Conservation (phyloP, 37 sponge, comb jelly and placozoan genomes). For the Ianthella basta region DNA sequence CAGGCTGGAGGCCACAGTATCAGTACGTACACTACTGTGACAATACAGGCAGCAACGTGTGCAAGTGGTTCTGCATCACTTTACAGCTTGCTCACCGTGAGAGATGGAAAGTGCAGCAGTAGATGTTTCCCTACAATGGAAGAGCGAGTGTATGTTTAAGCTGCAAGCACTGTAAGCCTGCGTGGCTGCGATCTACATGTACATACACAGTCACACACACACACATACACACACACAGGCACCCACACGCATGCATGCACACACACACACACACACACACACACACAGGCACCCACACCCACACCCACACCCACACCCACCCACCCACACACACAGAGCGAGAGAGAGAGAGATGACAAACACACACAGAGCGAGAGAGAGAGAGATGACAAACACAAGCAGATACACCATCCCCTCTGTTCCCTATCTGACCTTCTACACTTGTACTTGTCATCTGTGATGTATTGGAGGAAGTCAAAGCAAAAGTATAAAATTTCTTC, state of each 20-base stretch:
- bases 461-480: slow-evolving; percentile 89
- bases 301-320: not conserved
- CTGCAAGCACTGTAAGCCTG: too few relatives aligned
- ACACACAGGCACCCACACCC: not conserved
- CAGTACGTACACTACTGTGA: not conserved
- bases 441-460: slow-evolving; percentile 55
- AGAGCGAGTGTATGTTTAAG: not conserved
- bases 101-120: not conserved
- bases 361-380: not conserved
- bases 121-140: not conserved
- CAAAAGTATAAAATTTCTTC: slow-evolving; percentile 96
- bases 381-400: too few relatives aligned
- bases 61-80: too few relatives aligned
- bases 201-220: not conserved
- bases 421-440: not conserved
- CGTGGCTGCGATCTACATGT: too few relatives aligned
- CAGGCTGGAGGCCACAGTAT: too few relatives aligned
- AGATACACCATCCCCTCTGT: too few relatives aligned
- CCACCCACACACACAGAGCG: not conserved
- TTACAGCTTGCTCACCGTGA: not conserved
- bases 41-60: slow-evolving; percentile 6
- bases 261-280: not conserved
- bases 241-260: not conserved
- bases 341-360: not conserved
- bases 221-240: slow-evolving; percentile 3